Evolutionary conservation across 2,113 vertebrate genomes (phyloP), one percentile per base, ranked within the genome.

Genomic region (Campylorhamphus procurvoides): DNA sequence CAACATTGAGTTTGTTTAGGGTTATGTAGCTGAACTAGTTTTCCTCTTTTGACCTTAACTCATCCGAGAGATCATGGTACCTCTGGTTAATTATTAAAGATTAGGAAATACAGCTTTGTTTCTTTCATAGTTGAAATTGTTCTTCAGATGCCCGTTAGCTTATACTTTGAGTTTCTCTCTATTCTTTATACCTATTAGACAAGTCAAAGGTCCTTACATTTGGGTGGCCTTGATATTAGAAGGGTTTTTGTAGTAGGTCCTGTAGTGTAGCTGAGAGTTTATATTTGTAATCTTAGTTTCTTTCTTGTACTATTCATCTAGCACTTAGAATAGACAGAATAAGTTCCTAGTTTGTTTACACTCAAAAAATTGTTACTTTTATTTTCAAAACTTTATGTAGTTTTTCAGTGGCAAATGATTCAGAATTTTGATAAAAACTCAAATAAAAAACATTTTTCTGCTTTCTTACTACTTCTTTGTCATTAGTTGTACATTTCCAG

Each of bases 21-120:
- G 37, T 60, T 71, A 66, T n/a, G 19, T 33, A 47, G 63, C 35
- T 94, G 84, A 73, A 60, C 52, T 63, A 44, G 19, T 81, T 92
- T 59, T 87, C 24, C 27, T 68, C 49, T 49, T 84, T 71, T 81
- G 80, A 75, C 71, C 81, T 89, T 84, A 42, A 68, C 58, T 78
- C 85, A 17, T 59, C 62, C 2, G 1, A 62, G 59, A 78, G 18
- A 73, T 76, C 75, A 56, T 29, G 14, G 28, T 87, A 37, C 74
- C 56, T 89, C 66, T 78, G 44, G 87, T 79, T 96, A 90, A 92
- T 95, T 49, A 87, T 95, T 94, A 87, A 76, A 50, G 37, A 93
- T 93, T 71, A 73, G 69, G 71, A 89, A 92, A 91, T 69, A 60
- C 7, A 67, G 17, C 50, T 73, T 69, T 56, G 19, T 18, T 25